Evolutionary conservation across 2,797 vertebrate species (phyloP), one percentile per base, ranked within the genome.

Genomic region (Zenarchopterus dispar): DNA sequence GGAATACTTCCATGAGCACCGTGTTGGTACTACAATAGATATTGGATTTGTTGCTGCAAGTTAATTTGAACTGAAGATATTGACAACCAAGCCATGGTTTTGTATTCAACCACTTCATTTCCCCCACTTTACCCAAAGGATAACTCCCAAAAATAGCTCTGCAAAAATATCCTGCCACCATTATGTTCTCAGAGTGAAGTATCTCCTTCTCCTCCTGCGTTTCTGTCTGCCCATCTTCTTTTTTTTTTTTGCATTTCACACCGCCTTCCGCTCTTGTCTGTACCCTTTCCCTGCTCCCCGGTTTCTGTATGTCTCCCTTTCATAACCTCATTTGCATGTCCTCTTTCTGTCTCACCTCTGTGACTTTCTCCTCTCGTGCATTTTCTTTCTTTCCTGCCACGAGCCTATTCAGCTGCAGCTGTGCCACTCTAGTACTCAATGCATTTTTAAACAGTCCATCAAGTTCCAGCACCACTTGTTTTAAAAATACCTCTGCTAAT

Each of bases 401-500:
- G 31, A 67, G 59, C 64, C 62, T 81, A 54, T 73, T 77, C 56
- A 39, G 82, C 79, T 69, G 72, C 81, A 81, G 84, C 87, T 82
- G 74, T 75, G 82, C 79, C 47, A 46, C 81, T 81, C 86, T 73
- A 85, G 61, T 55, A 81, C 82, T 70, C 74, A 46, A 88, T 94
- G 85, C 89, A 93, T 94, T 91, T 93, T 94, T 93, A 88, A 94
- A 89, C 77, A 91, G 76, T 90, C 91, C 92, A 92, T 92, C 90
- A 85, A 91, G 89, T 91, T 86, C 85, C 82, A 88, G 90, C 72
- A 72, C 89, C 83, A 89, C 67, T 88, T 78, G 85, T 90, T 93
- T 90, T 92, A 94, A 93, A 94, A 94, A 94, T 91, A 93, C 87
- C 90, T 84, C 84, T 84, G 73, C 87, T 94, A 84, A 93, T 93